phyloP scores from a whole-genome alignment of 2,888 invertebrate species.

The Caenorhabditis wallacei region DNA sequence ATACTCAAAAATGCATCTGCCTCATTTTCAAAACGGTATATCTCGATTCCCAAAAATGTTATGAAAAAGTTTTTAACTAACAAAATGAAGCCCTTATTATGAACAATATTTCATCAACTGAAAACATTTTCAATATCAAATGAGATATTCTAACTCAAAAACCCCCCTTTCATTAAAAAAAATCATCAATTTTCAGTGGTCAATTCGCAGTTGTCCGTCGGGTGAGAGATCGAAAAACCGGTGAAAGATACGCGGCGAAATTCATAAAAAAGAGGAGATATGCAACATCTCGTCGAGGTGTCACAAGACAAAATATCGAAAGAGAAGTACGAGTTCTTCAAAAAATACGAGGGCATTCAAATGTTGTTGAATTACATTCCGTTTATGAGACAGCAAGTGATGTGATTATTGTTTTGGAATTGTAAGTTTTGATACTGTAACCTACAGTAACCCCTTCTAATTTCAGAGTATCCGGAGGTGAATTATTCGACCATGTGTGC shows the following conservation, averaged over 20 bases:
- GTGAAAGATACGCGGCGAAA: constrained; percentile 87
- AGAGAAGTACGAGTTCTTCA: constrained; percentile 86
- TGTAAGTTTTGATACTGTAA: constrained; percentile 84
- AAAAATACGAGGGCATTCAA: constrained; percentile 86
- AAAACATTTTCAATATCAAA: too few relatives aligned
- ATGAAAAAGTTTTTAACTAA: too few relatives aligned
- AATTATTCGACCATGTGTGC: constrained; percentile 87
- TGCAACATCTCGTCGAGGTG: constrained; percentile 85
- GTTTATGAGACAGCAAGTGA: constrained; percentile 87
- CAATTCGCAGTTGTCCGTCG: constrained; percentile 87
- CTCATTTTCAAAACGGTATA: too few relatives aligned
- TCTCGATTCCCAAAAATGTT: too few relatives aligned
- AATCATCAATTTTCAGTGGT: constrained; percentile 87
- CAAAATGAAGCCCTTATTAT: too few relatives aligned
- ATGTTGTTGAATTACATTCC: constrained; percentile 85
- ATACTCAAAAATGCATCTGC: too few relatives aligned
- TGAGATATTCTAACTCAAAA: too few relatives aligned
- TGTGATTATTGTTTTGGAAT: constrained; percentile 87
- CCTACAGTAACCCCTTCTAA: too few relatives aligned
- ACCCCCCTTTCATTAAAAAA: too few relatives aligned
- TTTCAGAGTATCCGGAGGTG: constrained; percentile 87
- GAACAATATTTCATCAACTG: too few relatives aligned
- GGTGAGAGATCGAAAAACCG: constrained; percentile 85
- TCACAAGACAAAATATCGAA: constrained; percentile 86
- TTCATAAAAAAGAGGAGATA: constrained; percentile 86